Evolutionary conservation across 2,888 invertebrate genomes (phyloP).

Genomic region (Sericinus montela): DNA sequence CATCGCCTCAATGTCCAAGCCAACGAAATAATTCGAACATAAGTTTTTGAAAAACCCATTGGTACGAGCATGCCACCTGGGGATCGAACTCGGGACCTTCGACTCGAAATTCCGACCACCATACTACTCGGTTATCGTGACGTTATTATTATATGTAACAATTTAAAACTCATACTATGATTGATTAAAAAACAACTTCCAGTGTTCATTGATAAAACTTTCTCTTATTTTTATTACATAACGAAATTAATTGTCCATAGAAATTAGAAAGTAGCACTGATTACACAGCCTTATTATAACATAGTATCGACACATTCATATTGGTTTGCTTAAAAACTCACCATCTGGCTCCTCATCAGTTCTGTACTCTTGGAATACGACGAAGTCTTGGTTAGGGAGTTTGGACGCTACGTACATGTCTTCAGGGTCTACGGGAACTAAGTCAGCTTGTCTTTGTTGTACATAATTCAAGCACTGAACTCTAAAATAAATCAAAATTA

Average conservation of each 20-base stretch:
- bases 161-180: too few species aligned
- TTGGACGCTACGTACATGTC: constrained; percentile 92
- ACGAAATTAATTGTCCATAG: not conserved
- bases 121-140: too few species aligned
- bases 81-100: too few species aligned
- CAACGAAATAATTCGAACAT: too few species aligned
- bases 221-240: not conserved
- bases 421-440: constrained; percentile 90
- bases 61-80: too few species aligned
- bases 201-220: not conserved
- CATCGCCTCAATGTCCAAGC: too few species aligned
- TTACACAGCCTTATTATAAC: not conserved
- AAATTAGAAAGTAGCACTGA: constrained; percentile 1
- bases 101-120: too few species aligned
- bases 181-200: too few species aligned
- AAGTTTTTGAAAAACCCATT: too few species aligned
- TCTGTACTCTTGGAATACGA: constrained; percentile 86
- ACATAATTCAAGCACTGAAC: constrained; percentile 88
- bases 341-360: constrained; percentile 88
- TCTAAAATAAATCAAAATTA: constrained; percentile 45
- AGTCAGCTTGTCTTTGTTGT: constrained; percentile 87
- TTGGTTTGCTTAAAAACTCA: constrained; percentile 34
- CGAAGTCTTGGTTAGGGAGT: constrained; percentile 85
- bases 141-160: too few species aligned
- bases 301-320: not conserved